A percentile compares a stretch with the other conserved stretches of the same genome.
phyloP scores from a whole-genome alignment of 1,140 invertebrate genomes.

The Meloidogyne hapla region DNA sequence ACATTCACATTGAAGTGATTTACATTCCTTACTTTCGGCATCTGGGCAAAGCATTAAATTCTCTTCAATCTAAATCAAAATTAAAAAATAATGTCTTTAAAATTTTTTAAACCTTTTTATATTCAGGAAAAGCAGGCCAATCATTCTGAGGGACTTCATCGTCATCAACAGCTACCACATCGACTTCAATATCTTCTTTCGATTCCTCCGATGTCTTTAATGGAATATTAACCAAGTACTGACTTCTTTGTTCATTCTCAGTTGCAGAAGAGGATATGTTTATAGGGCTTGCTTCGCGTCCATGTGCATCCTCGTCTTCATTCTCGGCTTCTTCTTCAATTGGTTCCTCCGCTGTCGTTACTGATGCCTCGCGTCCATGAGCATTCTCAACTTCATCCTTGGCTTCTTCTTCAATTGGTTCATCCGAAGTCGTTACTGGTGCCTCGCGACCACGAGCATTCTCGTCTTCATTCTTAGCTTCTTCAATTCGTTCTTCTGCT shows the following conservation, averaged over 20 bases:
- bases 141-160: constrained; percentile 10
- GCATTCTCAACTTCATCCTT: too few relatives aligned
- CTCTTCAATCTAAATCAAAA: constrained; percentile 1
- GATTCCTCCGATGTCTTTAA: not conserved
- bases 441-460: too few relatives aligned
- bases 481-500: too few relatives aligned
- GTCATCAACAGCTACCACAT: not conserved
- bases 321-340: too few relatives aligned
- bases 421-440: too few relatives aligned
- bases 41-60: constrained; percentile 14
- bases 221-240: not conserved
- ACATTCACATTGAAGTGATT: constrained; percentile 31
- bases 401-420: too few relatives aligned
- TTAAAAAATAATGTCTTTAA: not conserved
- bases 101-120: constrained; percentile 3
- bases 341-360: too few relatives aligned
- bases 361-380: too few relatives aligned
- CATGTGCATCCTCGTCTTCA: too few relatives aligned
- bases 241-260: not conserved
- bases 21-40: constrained; percentile 25
- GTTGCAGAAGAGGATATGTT: not conserved
- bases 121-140: constrained; percentile 22
- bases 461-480: too few relatives aligned
- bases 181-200: constrained; percentile 5
- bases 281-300: too few relatives aligned